Percentiles rank a stretch among this genome's conserved stretches.
Evolutionary conservation across 2,888 invertebrate species (phyloP).

Genomic region (Drosophila kambysellisi): DNA sequence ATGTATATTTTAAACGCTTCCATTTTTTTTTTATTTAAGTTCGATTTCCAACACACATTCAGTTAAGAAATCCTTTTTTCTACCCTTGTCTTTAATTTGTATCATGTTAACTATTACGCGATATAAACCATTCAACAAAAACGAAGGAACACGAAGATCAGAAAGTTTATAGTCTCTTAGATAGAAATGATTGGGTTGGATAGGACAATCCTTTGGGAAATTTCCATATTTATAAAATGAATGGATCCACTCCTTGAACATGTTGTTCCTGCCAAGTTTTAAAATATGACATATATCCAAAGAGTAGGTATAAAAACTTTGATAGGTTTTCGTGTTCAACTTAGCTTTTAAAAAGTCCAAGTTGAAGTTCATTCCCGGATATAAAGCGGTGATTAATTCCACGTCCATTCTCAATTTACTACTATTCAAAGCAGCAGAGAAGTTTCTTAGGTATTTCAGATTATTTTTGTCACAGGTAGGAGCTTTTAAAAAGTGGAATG

Average conservation of each 20-base stretch:
- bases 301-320: not conserved
- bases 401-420: not conserved
- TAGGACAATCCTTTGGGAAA: not conserved
- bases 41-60: not conserved
- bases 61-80: fast-evolving
- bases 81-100: not conserved
- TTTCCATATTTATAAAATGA: fast-evolving
- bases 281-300: not conserved
- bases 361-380: not conserved
- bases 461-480: not conserved
- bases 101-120: fast-evolving
- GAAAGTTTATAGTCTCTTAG: not conserved
- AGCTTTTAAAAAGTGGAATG: not conserved
- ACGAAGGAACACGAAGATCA: not conserved
- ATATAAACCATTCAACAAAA: not conserved
- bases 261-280: fast-evolving
- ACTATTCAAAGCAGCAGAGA: not conserved
- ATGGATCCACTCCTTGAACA: fast-evolving
- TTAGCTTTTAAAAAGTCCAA: not conserved
- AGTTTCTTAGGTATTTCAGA: not conserved
- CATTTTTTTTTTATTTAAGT: not conserved
- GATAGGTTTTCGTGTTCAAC: not conserved
- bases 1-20: not conserved
- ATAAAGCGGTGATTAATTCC: not conserved
- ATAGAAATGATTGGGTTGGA: not conserved